phyloP scores from a whole-genome alignment of 2,797 vertebrate species.

The Philypnodon macrostomus region DNA sequence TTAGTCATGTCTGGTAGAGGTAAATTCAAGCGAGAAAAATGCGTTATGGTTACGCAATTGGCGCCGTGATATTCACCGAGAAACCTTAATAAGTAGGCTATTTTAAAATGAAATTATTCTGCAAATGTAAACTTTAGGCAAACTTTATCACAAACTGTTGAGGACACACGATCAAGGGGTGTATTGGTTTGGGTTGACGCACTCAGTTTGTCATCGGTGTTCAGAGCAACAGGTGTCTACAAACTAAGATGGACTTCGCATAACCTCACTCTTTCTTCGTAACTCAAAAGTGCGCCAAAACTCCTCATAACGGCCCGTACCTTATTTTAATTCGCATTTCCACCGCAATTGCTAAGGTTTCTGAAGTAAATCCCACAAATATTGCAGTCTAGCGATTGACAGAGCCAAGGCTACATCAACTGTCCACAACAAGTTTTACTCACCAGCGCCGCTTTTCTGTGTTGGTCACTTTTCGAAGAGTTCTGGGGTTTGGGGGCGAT shows the following conservation, averaged over 20 bases:
- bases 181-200: conserved; percentile 18
- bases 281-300: too few relatives aligned
- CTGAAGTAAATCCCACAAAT: background rate
- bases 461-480: conserved; percentile 18
- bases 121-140: too few relatives aligned
- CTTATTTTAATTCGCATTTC: background rate
- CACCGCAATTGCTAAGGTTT: background rate
- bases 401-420: background rate
- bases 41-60: conserved; percentile 43
- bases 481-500: background rate
- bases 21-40: conserved; percentile 15
- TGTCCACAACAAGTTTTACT: conserved; percentile 45
- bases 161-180: background rate
- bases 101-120: too few relatives aligned
- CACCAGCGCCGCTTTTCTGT: conserved; percentile 55
- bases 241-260: conserved; percentile 13
- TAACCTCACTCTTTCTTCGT: background rate
- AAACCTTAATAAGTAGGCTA: too few relatives aligned
- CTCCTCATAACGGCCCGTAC: background rate
- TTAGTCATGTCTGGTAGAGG: background rate
- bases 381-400: conserved; percentile 11
- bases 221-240: conserved; percentile 63
- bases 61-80: background rate
- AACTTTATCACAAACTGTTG: too few relatives aligned
- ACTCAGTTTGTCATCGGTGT: conserved; percentile 21